Conservation (phyloP, 2,888 invertebrate species). For the Polyploca ridens region DNA sequence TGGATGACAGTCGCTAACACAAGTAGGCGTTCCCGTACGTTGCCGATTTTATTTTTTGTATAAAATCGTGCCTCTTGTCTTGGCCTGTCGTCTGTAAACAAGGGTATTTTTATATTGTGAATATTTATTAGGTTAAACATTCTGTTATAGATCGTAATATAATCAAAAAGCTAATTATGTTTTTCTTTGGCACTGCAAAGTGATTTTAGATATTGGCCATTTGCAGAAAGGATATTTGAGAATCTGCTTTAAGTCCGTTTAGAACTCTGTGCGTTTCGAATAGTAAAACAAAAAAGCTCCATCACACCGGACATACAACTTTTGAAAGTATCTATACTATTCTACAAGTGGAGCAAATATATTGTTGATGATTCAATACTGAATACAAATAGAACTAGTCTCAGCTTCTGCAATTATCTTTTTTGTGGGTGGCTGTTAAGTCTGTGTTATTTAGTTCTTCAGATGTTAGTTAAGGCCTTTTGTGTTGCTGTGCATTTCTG, state of each 20-base stretch:
- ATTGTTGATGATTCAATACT: slow-evolving; percentile 16
- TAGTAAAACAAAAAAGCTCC: slow-evolving; percentile 39
- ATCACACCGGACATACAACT: slow-evolving; percentile 28
- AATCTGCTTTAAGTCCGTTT: slow-evolving; percentile 36
- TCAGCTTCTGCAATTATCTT: slow-evolving; percentile 59
- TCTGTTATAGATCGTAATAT: slow-evolving; percentile 55
- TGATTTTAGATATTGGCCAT: slow-evolving; percentile 69
- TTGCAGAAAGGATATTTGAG: slow-evolving; percentile 67
- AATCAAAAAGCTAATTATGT: slow-evolving; percentile 77
- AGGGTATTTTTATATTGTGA: slow-evolving; percentile 75
- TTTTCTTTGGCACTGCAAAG: slow-evolving; percentile 70
- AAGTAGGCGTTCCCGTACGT: slow-evolving; percentile 79
- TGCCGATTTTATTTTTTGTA: slow-evolving; percentile 82
- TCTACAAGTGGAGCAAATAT: slow-evolving; percentile 19
- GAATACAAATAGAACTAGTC: slow-evolving; percentile 54
- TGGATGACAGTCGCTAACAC: slow-evolving; percentile 83
- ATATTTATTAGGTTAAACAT: slow-evolving; percentile 70
- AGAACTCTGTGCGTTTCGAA: slow-evolving; percentile 30
- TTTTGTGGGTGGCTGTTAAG: slow-evolving; percentile 74
- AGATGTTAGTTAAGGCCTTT: slow-evolving; percentile 76
- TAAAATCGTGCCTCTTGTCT: slow-evolving; percentile 83
- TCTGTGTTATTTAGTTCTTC: slow-evolving; percentile 83
- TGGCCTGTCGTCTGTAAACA: slow-evolving; percentile 82
- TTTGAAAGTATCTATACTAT: slow-evolving; percentile 19
- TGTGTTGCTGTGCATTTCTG: slow-evolving; percentile 84